These are phyloP conservation scores for Folsomia candida DNA, from an alignment of 2,888 invertebrate genomes.

Conservation along the genomic window DNA sequence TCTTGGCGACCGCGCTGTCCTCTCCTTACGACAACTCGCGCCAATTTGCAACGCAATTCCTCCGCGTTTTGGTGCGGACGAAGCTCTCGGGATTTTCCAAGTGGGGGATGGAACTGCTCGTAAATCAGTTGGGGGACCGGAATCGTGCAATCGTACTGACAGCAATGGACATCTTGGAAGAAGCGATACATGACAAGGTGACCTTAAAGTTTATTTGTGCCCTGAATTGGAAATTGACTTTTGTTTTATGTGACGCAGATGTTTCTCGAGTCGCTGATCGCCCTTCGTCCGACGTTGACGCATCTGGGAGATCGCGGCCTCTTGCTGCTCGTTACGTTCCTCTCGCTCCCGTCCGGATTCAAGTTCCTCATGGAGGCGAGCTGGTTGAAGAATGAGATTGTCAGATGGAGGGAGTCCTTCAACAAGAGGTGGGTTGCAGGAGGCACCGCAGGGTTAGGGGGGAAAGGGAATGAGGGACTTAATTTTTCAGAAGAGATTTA, in stretches of 20 bases:
- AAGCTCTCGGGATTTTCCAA: conserved; percentile 65
- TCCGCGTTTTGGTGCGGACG: conserved; percentile 79
- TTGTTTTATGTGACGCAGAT: no score
- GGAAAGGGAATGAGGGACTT: neutral
- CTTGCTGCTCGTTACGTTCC: conserved; percentile 70
- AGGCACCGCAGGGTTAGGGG: conserved; percentile 21
- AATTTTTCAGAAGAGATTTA: no score
- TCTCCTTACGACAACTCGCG: conserved; percentile 61
- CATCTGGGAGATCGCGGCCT: conserved; percentile 76
- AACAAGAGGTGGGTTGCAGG: conserved; percentile 69
- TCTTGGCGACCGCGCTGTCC: conserved; percentile 59
- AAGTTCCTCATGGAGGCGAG: conserved; percentile 63
- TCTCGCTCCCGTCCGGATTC: conserved; percentile 71
- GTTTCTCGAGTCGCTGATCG: conserved; percentile 73
- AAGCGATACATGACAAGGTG: conserved; percentile 86
- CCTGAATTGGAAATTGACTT: no score
- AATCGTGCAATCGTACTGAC: conserved; percentile 75
- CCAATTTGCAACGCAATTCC: conserved; percentile 86
- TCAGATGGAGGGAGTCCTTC: conserved; percentile 73
- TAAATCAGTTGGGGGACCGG: conserved; percentile 79
- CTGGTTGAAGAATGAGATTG: conserved; percentile 69
- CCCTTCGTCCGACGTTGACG: conserved; percentile 65
- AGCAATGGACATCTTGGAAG: conserved; percentile 80
- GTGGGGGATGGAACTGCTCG: conserved; percentile 84
- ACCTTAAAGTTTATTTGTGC: conserved; percentile 39